These are phyloP conservation scores for Zygothrica quintamaculata DNA, from an alignment of 2,888 invertebrate species.

Conservation along the genomic window DNA sequence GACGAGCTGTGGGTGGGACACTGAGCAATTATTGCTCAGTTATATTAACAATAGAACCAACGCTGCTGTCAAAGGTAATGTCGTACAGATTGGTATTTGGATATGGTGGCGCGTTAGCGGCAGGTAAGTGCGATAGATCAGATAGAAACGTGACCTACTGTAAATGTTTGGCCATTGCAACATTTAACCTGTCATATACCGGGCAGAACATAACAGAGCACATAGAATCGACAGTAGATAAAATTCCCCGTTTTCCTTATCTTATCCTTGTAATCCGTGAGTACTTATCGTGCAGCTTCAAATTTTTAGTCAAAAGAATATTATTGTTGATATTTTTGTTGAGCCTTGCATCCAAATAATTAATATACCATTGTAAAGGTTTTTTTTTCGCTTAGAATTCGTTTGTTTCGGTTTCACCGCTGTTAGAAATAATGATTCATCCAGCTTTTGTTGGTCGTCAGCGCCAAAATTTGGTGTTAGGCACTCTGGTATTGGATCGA, in stretches of 20 bases:
- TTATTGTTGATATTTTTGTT: conserved; percentile 73
- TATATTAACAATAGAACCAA: conserved; percentile 55
- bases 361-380: conserved; percentile 60
- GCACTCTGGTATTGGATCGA: conserved; percentile 77
- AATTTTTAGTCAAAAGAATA: conserved; percentile 71
- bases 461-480: conserved; percentile 49
- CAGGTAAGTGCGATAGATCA: conserved; percentile 49
- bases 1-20: conserved; percentile 26
- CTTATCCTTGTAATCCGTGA: conserved; percentile 72
- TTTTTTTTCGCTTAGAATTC: conserved; percentile 58
- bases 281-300: conserved; percentile 76
- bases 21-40: conserved; percentile 55
- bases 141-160: conserved; percentile 22
- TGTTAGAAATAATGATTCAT: conserved; percentile 39
- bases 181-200: background rate
- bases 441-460: conserved; percentile 49
- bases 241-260: conserved; percentile 36
- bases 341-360: conserved; percentile 72
- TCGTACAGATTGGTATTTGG: conserved; percentile 38
- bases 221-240: conserved; percentile 1
- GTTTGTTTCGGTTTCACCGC: conserved; percentile 44
- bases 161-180: conserved; percentile 63
- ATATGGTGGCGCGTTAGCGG: conserved; percentile 56
- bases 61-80: conserved; percentile 54
- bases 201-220: conserved; percentile 17